A percentile compares a stretch with the other conserved stretches of the same genome.
Conservation (phyloP, 2,888 invertebrate genomes). For the Oeneis ivallda region DNA sequence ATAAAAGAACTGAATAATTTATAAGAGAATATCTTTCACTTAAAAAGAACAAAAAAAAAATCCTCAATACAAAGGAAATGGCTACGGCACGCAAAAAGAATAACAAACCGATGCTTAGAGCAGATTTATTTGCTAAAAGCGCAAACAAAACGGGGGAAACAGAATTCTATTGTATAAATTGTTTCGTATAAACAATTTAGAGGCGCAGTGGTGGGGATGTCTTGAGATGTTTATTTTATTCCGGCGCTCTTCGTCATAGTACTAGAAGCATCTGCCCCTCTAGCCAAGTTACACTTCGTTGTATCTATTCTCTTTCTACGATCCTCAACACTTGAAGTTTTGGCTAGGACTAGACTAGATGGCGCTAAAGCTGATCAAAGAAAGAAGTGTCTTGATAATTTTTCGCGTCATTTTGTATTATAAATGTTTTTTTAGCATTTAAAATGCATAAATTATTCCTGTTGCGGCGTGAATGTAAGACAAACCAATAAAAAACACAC, state of each 20-base stretch:
- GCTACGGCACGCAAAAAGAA: constrained; percentile 9
- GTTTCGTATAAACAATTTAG: constrained; percentile 40
- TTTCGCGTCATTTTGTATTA: no score
- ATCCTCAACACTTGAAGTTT: no score
- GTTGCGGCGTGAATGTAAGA: no score
- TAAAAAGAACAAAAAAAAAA: background rate
- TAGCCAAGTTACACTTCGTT: no score
- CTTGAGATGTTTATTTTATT: constrained; percentile 40
- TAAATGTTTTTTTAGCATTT: no score
- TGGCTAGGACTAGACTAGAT: no score
- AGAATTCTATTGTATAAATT: constrained; percentile 34
- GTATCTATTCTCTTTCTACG: no score
- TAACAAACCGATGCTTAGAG: constrained; percentile 26
- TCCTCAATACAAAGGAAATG: constrained; percentile 4
- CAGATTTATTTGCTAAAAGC: constrained; percentile 32
- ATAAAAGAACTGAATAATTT: constrained; percentile 2
- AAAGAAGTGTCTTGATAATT: no score
- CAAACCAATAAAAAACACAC: no score
- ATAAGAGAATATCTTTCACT: constrained; percentile 5
- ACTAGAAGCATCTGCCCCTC: constrained; percentile 26
- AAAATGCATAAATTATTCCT: no score
- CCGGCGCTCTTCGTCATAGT: constrained; percentile 23
- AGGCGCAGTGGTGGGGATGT: constrained; percentile 37
- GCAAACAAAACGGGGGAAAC: constrained; percentile 30
- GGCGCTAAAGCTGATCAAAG: no score